phyloP scores from a whole-genome alignment of 2,888 invertebrate species.

The Mimachlamys varia region DNA sequence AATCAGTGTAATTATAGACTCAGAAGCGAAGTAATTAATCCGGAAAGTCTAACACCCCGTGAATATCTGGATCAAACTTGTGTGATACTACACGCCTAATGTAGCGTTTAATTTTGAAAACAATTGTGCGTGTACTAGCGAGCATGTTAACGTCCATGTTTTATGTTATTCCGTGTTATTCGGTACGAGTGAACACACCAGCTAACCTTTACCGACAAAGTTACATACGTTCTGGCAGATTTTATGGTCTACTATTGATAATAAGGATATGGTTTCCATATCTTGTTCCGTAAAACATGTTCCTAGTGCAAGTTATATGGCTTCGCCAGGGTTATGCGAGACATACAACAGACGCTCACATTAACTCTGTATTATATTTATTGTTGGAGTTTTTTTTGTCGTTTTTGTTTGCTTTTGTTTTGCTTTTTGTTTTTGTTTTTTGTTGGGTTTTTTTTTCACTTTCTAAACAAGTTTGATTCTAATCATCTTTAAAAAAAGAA shows the following conservation, averaged over 20 bases:
- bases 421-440: no score
- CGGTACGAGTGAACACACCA: slow-evolving; percentile 15
- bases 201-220: not conserved
- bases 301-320: not conserved
- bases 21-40: slow-evolving; percentile 23
- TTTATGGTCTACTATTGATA: not conserved
- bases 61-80: slow-evolving; percentile 15
- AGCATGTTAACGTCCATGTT: not conserved
- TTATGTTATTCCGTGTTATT: not conserved
- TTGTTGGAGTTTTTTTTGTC: not conserved
- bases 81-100: slow-evolving; percentile 27
- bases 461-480: no score
- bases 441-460: no score
- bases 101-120: slow-evolving; percentile 18
- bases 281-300: not conserved
- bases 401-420: no score
- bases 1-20: slow-evolving; percentile 33
- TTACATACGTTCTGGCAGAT: not conserved
- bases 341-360: not conserved
- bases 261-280: not conserved
- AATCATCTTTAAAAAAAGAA: no score
- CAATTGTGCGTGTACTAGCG: slow-evolving; percentile 16
- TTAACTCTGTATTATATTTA: not conserved
- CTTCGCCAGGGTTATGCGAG: not conserved
- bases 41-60: slow-evolving; percentile 9